phyloP scores from a whole-genome alignment of 1,140 invertebrate species.

The Sinella curviseta region DNA sequence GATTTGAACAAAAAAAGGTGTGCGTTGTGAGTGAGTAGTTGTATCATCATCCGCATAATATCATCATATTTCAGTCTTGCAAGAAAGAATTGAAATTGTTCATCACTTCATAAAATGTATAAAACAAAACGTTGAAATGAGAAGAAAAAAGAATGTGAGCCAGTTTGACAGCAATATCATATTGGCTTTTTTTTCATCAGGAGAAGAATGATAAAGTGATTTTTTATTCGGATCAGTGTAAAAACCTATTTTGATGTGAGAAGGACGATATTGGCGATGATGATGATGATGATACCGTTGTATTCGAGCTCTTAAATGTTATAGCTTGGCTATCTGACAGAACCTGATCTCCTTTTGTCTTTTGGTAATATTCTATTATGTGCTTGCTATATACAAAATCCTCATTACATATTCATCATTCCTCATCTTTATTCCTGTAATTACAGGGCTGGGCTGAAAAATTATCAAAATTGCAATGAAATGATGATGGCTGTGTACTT shows the following conservation, averaged over 20 bases:
- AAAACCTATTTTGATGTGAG: not conserved
- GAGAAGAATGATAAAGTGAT: constrained; percentile 7
- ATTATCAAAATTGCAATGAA: constrained; percentile 10
- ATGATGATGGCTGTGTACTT: not conserved
- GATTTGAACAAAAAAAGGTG: not conserved
- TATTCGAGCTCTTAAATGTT: not conserved
- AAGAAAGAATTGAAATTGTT: constrained; percentile 1
- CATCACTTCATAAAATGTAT: constrained; percentile 18
- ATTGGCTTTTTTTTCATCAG: not conserved
- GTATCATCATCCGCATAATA: not conserved
- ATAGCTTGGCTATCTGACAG: no score
- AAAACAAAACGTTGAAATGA: not conserved
- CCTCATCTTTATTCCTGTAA: not conserved
- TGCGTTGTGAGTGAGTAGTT: not conserved
- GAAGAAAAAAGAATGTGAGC: not conserved
- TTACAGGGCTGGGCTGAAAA: not conserved
- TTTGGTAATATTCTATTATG: no score
- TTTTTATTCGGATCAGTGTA: constrained; percentile 12
- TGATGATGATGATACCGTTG: not conserved
- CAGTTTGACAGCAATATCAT: constrained; percentile 7
- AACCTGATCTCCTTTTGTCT: no score
- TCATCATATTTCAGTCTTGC: not conserved
- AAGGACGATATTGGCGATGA: no score
- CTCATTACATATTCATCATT: not conserved
- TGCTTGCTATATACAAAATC: not conserved